These are phyloP conservation scores for Axis porcinus DNA, from an alignment of 2,113 vertebrate genomes.

Conservation along the genomic window DNA sequence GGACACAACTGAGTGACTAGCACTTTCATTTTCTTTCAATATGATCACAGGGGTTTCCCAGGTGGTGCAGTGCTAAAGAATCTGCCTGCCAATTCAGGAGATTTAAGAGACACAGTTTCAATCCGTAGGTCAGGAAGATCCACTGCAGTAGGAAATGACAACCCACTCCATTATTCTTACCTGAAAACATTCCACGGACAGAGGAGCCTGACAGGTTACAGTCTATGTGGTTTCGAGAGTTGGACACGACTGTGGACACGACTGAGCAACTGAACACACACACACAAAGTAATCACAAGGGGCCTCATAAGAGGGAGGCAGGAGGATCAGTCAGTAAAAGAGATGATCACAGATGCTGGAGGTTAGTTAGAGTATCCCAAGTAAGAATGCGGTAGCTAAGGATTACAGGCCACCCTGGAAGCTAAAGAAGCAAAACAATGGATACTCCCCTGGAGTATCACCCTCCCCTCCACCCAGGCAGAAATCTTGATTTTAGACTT, in stretches of 20 bases:
- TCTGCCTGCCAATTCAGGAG: not conserved
- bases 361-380: not conserved
- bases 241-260: not conserved
- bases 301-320: not conserved
- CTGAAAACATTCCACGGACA: not conserved
- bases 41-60: not conserved
- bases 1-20: not conserved
- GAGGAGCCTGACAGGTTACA: not conserved
- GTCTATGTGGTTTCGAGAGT: accelerated
- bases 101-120: not conserved
- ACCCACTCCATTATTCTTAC: not conserved
- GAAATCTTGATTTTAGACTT: not conserved
- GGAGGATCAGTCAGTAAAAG: not conserved
- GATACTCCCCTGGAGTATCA: not conserved
- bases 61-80: not conserved
- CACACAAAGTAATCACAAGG: not conserved
- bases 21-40: not conserved
- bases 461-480: not conserved
- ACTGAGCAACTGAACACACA: not conserved
- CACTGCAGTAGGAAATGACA: not conserved
- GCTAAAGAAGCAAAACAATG: not conserved
- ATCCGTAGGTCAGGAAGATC: not conserved
- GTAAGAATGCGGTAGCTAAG: not conserved
- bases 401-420: not conserved
- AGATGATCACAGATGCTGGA: not conserved